Conservation (phyloP, 2,888 invertebrate genomes). For the Ellobium chinense region DNA sequence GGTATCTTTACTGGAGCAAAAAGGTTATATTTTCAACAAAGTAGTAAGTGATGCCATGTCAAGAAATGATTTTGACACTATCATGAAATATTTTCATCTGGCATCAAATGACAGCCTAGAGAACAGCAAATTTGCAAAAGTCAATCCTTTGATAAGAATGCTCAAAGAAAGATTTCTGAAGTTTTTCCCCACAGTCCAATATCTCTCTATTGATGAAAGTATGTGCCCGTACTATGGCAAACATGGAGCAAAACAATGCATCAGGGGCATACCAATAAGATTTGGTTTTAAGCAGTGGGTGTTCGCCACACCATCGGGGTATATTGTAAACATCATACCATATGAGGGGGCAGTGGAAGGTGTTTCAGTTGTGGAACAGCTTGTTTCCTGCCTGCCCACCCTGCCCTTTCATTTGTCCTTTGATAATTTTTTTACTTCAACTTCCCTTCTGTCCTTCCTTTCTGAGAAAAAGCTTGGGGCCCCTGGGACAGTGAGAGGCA, state of each 20-base stretch:
- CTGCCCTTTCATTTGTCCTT: neutral
- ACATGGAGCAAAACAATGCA: constrained; percentile 57
- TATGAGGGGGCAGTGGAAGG: constrained; percentile 42
- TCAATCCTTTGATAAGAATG: constrained; percentile 44
- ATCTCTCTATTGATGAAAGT: constrained; percentile 67
- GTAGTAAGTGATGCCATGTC: constrained; percentile 40
- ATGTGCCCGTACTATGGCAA: constrained; percentile 75
- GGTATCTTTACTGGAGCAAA: constrained; percentile 37
- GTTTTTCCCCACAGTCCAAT: constrained; percentile 23
- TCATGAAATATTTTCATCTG: constrained; percentile 49
- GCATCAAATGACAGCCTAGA: constrained; percentile 45
- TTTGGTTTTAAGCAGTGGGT: constrained; percentile 59
- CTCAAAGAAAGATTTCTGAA: constrained; percentile 42
- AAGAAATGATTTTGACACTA: constrained; percentile 47
- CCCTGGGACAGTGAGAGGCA: neutral
- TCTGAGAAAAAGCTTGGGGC: neutral
- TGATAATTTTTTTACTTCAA: neutral
- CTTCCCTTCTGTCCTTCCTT: neutral
- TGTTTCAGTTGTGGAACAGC: neutral
- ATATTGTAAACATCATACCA: constrained; percentile 46
- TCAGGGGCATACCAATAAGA: constrained; percentile 57
- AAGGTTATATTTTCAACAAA: constrained; percentile 41
- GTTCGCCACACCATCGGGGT: constrained; percentile 45
- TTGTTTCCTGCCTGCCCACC: neutral
- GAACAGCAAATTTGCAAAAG: constrained; percentile 50